These are phyloP conservation scores for Hippoglossus hippoglossus DNA, from an alignment of 2,797 vertebrate species.

Conservation along the genomic window DNA sequence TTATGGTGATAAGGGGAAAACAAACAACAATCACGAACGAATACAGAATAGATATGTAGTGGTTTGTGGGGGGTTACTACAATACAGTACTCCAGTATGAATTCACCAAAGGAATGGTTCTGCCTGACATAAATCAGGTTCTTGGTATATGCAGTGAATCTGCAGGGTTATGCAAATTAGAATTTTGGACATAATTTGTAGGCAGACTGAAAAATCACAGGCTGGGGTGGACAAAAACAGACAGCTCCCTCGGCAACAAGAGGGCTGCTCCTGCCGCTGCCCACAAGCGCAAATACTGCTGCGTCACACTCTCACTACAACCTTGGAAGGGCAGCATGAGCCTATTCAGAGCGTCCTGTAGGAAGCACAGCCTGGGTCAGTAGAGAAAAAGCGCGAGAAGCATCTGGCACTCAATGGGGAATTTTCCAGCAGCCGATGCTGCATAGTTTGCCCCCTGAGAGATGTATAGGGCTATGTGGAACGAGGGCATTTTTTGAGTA, in stretches of 20 bases:
- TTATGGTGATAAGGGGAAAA: not conserved
- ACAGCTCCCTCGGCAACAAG: conserved; percentile 19
- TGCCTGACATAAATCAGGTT: not conserved
- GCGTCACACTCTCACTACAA: conserved; percentile 57
- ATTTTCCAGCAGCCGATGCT: conserved; percentile 44
- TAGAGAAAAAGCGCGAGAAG: conserved; percentile 42
- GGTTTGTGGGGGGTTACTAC: not conserved
- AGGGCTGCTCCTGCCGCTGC: conserved; percentile 7
- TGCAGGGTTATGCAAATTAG: not conserved
- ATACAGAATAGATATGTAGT: not conserved
- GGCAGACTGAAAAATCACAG: not conserved
- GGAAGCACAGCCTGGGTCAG: conserved; percentile 27
- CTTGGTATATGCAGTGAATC: not conserved
- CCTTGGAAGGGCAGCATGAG: conserved; percentile 43
- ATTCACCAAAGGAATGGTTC: not conserved
- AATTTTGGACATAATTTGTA: not conserved
- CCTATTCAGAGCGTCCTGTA: conserved; percentile 24
- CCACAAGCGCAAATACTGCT: conserved; percentile 59
- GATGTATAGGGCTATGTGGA: conserved; percentile 3
- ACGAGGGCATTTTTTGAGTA: conserved; percentile 18
- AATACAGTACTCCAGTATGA: not conserved
- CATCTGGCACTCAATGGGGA: conserved; percentile 29
- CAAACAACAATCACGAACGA: not conserved
- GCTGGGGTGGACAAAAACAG: no score
- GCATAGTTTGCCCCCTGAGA: not conserved